These are phyloP conservation scores for Cepaea hortensis DNA, from an alignment of 2,888 invertebrate species.

Conservation along the genomic window DNA sequence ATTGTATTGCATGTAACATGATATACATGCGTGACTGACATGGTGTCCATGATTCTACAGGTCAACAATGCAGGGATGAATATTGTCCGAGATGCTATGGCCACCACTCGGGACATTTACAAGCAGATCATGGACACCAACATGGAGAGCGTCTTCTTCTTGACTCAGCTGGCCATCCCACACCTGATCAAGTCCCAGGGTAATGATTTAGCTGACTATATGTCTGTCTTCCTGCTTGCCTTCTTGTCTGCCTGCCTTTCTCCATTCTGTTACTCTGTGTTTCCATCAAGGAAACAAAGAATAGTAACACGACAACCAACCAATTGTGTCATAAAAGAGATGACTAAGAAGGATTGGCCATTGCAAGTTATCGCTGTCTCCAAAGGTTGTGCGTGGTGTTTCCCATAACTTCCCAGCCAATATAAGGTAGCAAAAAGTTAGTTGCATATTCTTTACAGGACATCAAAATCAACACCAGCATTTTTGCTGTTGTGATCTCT, in stretches of 20 bases:
- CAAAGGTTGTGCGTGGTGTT: no score
- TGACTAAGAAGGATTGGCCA: no score
- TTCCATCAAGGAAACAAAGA: background rate
- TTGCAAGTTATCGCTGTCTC: no score
- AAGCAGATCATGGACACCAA: slow-evolving; percentile 51
- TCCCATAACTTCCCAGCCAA: no score
- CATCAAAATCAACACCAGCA: no score
- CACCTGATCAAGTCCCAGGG: slow-evolving; percentile 54
- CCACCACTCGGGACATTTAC: slow-evolving; percentile 44
- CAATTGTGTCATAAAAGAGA: background rate
- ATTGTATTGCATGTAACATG: no score
- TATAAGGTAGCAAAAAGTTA: no score
- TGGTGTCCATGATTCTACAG: slow-evolving; percentile 18
- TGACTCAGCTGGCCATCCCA: slow-evolving; percentile 51
- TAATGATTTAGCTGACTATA: background rate
- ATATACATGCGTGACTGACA: background rate
- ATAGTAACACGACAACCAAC: background rate
- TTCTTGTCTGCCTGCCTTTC: no score
- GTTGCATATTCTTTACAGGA: no score
- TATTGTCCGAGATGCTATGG: slow-evolving; percentile 10
- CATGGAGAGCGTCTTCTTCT: slow-evolving; percentile 51
- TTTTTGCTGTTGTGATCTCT: no score
- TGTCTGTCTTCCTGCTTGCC: background rate
- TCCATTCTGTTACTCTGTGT: background rate
- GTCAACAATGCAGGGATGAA: slow-evolving; percentile 56